Percentiles rank a stretch among this genome's conserved stretches.
Evolutionary conservation across 2,797 vertebrate species (phyloP).

Genomic region (Chromobotia macracanthus): DNA sequence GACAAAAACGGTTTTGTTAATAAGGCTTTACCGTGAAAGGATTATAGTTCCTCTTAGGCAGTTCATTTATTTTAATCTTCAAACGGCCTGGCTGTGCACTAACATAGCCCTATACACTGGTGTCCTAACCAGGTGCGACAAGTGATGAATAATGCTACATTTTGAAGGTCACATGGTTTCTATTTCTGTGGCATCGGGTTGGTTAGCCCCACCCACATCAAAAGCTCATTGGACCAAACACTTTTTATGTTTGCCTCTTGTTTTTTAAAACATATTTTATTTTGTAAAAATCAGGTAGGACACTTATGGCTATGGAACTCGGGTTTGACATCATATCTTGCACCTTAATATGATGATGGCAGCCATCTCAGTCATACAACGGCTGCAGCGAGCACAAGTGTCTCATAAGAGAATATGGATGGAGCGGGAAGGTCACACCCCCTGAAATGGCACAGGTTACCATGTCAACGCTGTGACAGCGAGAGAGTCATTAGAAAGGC

Average conservation of each 20-base stretch:
- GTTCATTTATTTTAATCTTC: not conserved
- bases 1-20: conserved; percentile 12
- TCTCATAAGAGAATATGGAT: conserved; percentile 19
- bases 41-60: conserved; percentile 3
- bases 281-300: too few relatives aligned
- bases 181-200: too few relatives aligned
- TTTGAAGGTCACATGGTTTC: too few relatives aligned
- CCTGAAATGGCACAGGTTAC: conserved; percentile 47
- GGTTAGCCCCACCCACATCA: too few relatives aligned
- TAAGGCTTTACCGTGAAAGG: conserved; percentile 22
- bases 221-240: too few relatives aligned
- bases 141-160: too few relatives aligned
- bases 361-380: conserved; percentile 41
- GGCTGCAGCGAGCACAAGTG: conserved; percentile 33
- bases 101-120: too few relatives aligned
- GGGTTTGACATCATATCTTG: not conserved
- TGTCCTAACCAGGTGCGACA: too few relatives aligned
- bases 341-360: conserved; percentile 4
- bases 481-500: conserved; percentile 38
- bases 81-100: not conserved
- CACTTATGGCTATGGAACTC: too few relatives aligned
- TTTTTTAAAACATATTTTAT: too few relatives aligned
- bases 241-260: too few relatives aligned
- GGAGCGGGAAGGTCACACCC: conserved; percentile 19
- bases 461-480: conserved; percentile 51